Evolutionary conservation across 2,888 invertebrate species (phyloP).

Genomic region (Rapana venosa): DNA sequence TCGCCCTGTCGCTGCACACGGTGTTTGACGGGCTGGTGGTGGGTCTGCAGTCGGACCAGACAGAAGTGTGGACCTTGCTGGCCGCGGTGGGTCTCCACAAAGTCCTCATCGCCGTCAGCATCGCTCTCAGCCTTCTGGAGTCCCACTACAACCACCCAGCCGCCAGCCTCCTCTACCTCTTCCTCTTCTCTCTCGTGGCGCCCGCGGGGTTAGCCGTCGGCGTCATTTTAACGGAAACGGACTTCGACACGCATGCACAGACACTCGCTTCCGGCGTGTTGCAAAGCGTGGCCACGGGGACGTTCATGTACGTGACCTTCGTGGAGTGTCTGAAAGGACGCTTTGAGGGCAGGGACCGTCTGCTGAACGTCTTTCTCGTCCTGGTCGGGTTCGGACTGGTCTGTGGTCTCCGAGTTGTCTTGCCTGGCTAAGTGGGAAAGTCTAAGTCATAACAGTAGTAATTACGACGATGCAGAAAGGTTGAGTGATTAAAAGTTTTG

Average conservation of each 20-base stretch:
- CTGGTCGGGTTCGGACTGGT: constrained; percentile 27
- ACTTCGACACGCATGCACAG: constrained; percentile 41
- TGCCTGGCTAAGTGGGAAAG: background rate
- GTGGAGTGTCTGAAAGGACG: constrained; percentile 84
- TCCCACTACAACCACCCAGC: constrained; percentile 37
- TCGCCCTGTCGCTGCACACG: constrained; percentile 46
- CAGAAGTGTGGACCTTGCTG: constrained; percentile 68
- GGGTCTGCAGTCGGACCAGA: constrained; percentile 42
- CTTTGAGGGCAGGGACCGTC: background rate
- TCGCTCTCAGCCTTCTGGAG: constrained; percentile 79
- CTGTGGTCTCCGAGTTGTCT: background rate
- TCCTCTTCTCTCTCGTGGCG: constrained; percentile 53
- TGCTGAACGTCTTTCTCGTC: constrained; percentile 20
- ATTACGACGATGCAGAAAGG: too few species aligned
- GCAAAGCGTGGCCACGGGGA: constrained; percentile 93
- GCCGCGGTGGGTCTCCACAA: constrained; percentile 81
- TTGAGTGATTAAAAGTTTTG: too few species aligned
- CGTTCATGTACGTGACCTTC: constrained; percentile 94
- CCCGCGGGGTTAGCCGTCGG: constrained; percentile 56
- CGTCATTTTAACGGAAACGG: constrained; percentile 50
- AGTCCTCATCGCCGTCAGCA: constrained; percentile 80
- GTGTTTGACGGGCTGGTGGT: constrained; percentile 49
- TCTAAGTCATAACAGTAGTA: too few species aligned
- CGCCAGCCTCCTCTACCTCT: constrained; percentile 41
- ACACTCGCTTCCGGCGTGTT: constrained; percentile 73